Evolutionary conservation across 1,140 invertebrate species (phyloP), one percentile per base, ranked within the genome.

Genomic region (Liolophura sinensis): DNA sequence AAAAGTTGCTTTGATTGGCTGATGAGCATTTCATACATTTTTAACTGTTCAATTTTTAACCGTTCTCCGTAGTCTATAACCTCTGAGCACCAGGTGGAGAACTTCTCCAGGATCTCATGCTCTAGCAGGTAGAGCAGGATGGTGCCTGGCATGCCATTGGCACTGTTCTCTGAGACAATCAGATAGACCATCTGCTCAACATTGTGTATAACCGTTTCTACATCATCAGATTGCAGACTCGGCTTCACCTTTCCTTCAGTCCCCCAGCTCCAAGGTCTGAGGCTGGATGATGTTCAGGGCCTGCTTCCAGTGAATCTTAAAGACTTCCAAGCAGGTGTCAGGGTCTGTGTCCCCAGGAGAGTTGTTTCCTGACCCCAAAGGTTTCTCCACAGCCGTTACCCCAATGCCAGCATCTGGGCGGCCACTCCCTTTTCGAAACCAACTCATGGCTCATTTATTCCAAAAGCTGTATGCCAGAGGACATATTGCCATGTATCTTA

Each of bases 301-400:
- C 80, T 97, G 94, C 78, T 94, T 91, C 94, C 95, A 98, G 82
- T 97, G 95, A 83, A 93, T 93, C 74, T 91, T 91, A 85, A 98
- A 98, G 75, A 94, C 95, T 78, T 93, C 93, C 77, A 93, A 93
- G 79, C 81, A 79, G 24, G 78, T 79, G 27, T 82, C 73, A 46
- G 80, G 76, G 56, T 82, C 78, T 54, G 77, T 79, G 64, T 77
- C 72, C 54, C 72, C 51, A 1, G 40, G 56, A 46, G 57, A 63
- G 55, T 46, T 60, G 54, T 52, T 65, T 40, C 49, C 67, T 31
- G 48, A 50, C 59, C 48, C 11, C 70, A 3, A 3, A 20, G n/a
- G n/a, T 24, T 54, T 24, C 24, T 54, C 51, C 51, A 20, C 12
- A 7, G 31, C 31, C 9, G 31, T 9, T 40, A 40, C 31, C 9